These are phyloP conservation scores for Excalfactoria chinensis DNA, from an alignment of 2,113 vertebrate species.

Conservation along the genomic window DNA sequence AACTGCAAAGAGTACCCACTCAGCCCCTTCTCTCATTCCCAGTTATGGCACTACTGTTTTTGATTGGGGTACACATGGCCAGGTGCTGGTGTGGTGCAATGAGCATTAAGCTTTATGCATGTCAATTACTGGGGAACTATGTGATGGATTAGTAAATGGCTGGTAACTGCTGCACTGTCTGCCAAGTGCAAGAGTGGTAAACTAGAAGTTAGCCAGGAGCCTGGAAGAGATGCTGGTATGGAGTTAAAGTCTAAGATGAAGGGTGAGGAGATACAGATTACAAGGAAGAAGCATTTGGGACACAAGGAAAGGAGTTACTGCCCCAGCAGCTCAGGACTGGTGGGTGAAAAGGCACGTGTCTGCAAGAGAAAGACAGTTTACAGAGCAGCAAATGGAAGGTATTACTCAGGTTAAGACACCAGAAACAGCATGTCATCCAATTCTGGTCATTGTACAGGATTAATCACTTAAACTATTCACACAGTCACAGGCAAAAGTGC, in stretches of 20 bases:
- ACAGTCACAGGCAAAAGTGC: background rate
- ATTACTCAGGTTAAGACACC: background rate
- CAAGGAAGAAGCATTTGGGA: background rate
- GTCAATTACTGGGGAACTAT: background rate
- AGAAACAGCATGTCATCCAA: background rate
- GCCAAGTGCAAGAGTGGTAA: background rate
- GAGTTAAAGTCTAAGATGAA: background rate
- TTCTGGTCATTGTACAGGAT: background rate
- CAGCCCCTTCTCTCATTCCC: background rate
- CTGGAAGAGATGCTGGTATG: background rate
- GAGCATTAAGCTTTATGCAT: background rate
- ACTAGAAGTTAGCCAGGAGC: background rate
- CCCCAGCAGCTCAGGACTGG: background rate
- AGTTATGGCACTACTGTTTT: rapidly evolving
- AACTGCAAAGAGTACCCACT: background rate
- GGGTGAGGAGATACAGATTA: background rate
- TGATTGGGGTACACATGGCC: rapidly evolving
- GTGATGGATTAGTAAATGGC: background rate
- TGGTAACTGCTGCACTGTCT: background rate
- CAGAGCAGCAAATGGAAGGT: background rate
- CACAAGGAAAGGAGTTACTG: background rate
- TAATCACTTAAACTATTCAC: background rate
- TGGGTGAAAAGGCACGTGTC: background rate
- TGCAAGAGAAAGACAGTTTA: background rate
- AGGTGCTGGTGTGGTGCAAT: background rate